phyloP scores from a whole-genome alignment of 1,140 invertebrate genomes.

The Penaeus chinensis region DNA sequence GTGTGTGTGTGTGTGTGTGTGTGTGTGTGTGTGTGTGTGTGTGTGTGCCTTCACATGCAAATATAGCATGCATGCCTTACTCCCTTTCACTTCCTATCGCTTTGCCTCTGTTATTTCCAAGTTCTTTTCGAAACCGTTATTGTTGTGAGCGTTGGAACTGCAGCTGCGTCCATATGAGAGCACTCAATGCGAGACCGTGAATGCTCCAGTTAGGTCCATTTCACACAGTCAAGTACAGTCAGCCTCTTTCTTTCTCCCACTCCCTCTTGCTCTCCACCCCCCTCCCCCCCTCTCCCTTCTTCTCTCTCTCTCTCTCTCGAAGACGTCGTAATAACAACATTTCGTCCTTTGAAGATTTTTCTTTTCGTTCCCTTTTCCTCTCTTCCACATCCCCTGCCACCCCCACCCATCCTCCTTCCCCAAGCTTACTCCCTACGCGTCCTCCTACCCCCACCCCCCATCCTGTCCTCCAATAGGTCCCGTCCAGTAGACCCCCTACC shows the following conservation, averaged over 20 bases:
- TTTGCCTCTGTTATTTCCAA: too few relatives aligned
- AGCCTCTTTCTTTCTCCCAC: too few relatives aligned
- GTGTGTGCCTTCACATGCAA: not conserved
- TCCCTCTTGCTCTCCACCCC: too few relatives aligned
- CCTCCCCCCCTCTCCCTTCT: not conserved
- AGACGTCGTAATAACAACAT: not conserved
- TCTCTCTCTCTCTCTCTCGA: slow-evolving; percentile 26
- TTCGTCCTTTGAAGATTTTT: not conserved
- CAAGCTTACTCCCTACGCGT: not conserved
- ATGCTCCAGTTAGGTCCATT: too few relatives aligned
- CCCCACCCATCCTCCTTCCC: not conserved
- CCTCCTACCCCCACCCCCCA: not conserved
- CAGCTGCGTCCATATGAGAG: too few relatives aligned
- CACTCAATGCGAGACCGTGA: too few relatives aligned
- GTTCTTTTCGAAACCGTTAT: too few relatives aligned
- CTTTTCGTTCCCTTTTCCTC: not conserved
- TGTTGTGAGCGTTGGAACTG: too few relatives aligned
- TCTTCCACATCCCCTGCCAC: not conserved
- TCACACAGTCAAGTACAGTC: too few relatives aligned
- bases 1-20: too few relatives aligned
- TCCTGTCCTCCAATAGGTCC: not conserved
- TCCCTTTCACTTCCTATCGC: too few relatives aligned
- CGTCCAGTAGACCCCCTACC: not conserved
- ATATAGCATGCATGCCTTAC: too few relatives aligned
- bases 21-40: not conserved